phyloP scores from a whole-genome alignment of 2,797 vertebrate genomes.

The Cyclopterus lumpus region DNA sequence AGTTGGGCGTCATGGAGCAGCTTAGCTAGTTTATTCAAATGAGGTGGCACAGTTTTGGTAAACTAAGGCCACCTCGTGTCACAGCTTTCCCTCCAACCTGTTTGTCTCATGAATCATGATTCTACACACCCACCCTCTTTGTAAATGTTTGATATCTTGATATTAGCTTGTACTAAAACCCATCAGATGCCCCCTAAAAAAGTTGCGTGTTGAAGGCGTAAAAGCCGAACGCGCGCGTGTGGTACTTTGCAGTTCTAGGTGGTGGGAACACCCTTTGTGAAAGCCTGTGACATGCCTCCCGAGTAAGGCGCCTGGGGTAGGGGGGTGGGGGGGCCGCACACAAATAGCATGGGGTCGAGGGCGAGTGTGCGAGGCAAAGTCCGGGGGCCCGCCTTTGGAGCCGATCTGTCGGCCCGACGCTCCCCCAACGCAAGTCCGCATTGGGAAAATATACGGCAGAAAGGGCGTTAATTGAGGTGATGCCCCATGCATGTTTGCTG shows the following conservation, averaged over 20 bases:
- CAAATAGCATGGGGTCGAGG: slow-evolving; percentile 22
- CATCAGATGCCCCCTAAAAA: no score
- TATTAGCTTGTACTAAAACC: not conserved
- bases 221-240: not conserved
- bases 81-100: not conserved
- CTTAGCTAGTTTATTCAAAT: not conserved
- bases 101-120: not conserved
- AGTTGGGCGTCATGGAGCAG: not conserved
- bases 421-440: not conserved
- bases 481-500: slow-evolving; percentile 27
- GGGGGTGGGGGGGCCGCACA: slow-evolving; percentile 1
- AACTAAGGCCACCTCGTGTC: not conserved
- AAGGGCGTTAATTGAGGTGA: slow-evolving; percentile 42
- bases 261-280: slow-evolving; percentile 39
- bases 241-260: not conserved
- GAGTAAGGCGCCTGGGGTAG: slow-evolving; percentile 18
- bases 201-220: not conserved
- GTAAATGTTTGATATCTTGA: not conserved
- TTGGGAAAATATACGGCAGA: slow-evolving; percentile 46
- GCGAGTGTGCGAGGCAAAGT: not conserved
- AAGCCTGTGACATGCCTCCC: slow-evolving; percentile 19
- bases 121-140: not conserved
- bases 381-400: slow-evolving; percentile 8
- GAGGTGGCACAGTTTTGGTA: not conserved
- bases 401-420: slow-evolving; percentile 7